These are phyloP conservation scores for Pseudomyrmex pallidus DNA, from an alignment of 1,140 invertebrate species.

Conservation along the genomic window DNA sequence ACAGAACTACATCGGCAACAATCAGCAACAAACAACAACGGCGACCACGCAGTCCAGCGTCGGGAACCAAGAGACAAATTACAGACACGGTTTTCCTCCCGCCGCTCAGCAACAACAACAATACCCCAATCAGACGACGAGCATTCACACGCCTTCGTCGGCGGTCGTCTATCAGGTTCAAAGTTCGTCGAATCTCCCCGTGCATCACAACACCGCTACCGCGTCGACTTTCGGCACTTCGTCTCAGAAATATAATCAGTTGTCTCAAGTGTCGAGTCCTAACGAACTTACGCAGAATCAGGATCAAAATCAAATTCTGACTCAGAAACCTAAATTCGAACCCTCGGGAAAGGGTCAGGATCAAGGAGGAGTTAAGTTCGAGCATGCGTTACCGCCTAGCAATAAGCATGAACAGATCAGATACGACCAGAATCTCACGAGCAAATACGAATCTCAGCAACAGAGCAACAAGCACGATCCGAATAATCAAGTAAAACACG, in stretches of 20 bases:
- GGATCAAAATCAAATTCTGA: constrained; percentile 42
- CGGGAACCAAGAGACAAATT: constrained; percentile 75
- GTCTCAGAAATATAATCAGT: constrained; percentile 72
- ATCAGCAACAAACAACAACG: constrained; percentile 63
- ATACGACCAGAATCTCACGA: constrained; percentile 62
- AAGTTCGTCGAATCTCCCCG: constrained; percentile 67
- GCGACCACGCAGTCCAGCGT: constrained; percentile 36
- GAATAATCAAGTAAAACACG: constrained; percentile 69
- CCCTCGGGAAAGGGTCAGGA: constrained; percentile 67
- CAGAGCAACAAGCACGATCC: constrained; percentile 62
- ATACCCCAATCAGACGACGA: constrained; percentile 17
- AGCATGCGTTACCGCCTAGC: constrained; percentile 51
- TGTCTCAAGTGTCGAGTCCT: constrained; percentile 51
- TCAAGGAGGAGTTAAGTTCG: constrained; percentile 65
- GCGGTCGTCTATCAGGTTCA: constrained; percentile 71
- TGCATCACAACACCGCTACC: constrained; percentile 34
- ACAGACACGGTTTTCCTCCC: constrained; percentile 75
- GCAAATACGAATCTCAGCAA: constrained; percentile 69
- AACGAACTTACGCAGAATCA: constrained; percentile 49
- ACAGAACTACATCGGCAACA: constrained; percentile 71
- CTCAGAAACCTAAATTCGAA: constrained; percentile 65
- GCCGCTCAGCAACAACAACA: constrained; percentile 58
- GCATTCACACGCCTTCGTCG: constrained; percentile 58
- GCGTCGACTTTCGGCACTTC: constrained; percentile 46
- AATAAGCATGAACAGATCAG: constrained; percentile 70